These are phyloP conservation scores for Pogonocichla stellata DNA, from an alignment of 2,113 vertebrate genomes.

Conservation along the genomic window DNA sequence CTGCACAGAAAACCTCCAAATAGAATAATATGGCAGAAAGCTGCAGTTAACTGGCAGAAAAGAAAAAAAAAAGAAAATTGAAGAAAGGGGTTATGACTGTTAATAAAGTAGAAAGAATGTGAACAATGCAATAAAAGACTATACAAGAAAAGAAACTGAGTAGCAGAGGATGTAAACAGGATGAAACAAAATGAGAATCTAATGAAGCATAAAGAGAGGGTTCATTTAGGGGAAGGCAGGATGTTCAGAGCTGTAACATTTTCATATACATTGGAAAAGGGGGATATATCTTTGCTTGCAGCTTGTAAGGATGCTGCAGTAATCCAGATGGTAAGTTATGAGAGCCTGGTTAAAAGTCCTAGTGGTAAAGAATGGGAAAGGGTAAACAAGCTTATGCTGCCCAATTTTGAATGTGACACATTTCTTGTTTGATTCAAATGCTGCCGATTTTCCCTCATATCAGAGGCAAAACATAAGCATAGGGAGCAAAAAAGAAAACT, in stretches of 20 bases:
- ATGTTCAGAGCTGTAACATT: not conserved
- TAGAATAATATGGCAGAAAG: not conserved
- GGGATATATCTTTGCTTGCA: not conserved
- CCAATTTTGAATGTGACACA: not conserved
- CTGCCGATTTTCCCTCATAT: not conserved
- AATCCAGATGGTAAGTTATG: not conserved
- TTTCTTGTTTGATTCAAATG: not conserved
- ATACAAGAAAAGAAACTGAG: not conserved
- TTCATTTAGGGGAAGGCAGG: not conserved
- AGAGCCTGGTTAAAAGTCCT: not conserved
- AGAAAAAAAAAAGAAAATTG: not conserved
- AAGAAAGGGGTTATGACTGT: not conserved
- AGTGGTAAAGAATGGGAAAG: not conserved
- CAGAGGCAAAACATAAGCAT: not conserved
- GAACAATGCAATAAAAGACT: not conserved
- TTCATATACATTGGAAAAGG: not conserved
- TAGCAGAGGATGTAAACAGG: not conserved
- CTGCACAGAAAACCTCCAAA: not conserved
- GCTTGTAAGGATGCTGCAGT: not conserved
- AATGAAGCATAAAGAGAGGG: not conserved
- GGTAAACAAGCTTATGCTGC: not conserved
- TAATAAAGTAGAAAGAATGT: not conserved
- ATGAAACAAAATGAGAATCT: not conserved
- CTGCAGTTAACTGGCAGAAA: not conserved
- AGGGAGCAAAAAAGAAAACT: not conserved